Percentiles rank a stretch among this genome's conserved stretches.
Conservation (phyloP, 2,888 invertebrate species). For the Dryadula phaetusa region DNA sequence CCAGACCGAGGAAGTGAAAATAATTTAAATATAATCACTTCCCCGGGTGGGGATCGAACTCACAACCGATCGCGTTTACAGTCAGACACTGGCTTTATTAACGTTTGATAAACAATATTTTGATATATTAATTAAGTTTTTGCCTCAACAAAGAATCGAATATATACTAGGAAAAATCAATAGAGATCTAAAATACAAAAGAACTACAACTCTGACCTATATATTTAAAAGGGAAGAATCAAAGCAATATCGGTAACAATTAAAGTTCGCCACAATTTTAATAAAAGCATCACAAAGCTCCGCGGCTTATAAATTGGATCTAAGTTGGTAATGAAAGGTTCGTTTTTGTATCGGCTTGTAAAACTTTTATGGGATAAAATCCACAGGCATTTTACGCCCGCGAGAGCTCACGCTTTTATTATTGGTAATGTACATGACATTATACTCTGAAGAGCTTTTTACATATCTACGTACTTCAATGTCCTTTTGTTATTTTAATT, state of each 20-base stretch:
- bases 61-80: no score
- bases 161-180: not conserved
- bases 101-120: no score
- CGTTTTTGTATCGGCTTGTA: conserved; percentile 35
- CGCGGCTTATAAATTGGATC: conserved; percentile 41
- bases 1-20: no score
- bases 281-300: conserved; percentile 33
- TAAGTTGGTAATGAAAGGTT: conserved; percentile 32
- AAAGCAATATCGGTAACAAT: conserved; percentile 7
- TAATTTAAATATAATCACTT: no score
- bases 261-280: conserved; percentile 28
- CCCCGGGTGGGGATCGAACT: no score
- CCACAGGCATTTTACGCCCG: conserved; percentile 26
- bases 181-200: not conserved
- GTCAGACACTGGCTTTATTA: no score
- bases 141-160: not conserved
- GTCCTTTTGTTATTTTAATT: not conserved
- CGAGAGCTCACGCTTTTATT: conserved; percentile 30
- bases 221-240: not conserved
- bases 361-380: conserved; percentile 39
- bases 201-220: not conserved
- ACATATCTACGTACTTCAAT: not conserved
- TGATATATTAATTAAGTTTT: no score
- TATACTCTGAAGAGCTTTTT: conserved; percentile 25
- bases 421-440: conserved; percentile 25